Conservation (phyloP, 2,888 invertebrate genomes). For the Dryococelus australis region DNA sequence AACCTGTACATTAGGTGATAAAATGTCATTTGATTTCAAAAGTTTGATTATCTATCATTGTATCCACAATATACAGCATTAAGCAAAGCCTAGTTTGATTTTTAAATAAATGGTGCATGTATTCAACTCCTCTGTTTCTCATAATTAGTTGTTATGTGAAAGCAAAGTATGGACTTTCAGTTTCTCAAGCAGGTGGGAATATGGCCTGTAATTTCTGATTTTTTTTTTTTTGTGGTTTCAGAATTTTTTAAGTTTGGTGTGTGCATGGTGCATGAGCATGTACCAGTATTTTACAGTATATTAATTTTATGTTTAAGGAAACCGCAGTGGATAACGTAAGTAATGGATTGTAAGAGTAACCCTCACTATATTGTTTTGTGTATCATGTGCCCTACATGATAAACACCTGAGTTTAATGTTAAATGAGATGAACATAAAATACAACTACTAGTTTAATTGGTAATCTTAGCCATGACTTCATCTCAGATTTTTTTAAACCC, state of each 20-base stretch:
- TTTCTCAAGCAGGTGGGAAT: neutral
- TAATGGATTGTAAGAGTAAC: neutral
- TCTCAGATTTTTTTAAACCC: no score
- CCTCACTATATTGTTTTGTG: neutral
- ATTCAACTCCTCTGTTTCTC: neutral
- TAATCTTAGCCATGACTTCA: no score
- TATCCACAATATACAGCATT: no score
- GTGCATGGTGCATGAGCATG: slow-evolving; percentile 3
- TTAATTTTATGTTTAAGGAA: neutral
- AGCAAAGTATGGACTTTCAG: neutral
- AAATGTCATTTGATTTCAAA: no score
- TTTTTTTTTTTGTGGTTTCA: neutral
- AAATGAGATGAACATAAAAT: no score
- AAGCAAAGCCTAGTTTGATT: no score
- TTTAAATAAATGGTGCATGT: neutral
- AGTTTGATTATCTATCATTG: no score
- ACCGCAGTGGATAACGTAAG: neutral
- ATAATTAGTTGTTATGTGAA: neutral
- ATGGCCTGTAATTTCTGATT: neutral
- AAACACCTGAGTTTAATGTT: no score
- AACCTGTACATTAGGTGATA: no score
- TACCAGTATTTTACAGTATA: neutral
- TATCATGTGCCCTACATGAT: neutral
- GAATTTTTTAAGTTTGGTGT: neutral
- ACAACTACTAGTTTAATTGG: no score